Evolutionary conservation across 1,140 invertebrate species (phyloP), one percentile per base, ranked within the genome.

Genomic region (Megathymus violae): DNA sequence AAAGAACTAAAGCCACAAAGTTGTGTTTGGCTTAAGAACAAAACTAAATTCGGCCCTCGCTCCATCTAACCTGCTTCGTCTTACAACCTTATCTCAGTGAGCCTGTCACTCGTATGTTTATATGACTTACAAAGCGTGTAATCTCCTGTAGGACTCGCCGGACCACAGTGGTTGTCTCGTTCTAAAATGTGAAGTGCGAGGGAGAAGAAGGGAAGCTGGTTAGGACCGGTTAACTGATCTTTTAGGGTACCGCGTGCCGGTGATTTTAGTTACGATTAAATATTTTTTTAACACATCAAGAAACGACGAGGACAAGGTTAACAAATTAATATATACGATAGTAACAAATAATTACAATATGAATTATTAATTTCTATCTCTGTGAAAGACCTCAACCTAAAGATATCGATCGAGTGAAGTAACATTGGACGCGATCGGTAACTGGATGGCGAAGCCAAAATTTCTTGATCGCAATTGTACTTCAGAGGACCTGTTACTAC

Each of bases 91-190:
- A 58, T 58, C 52, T 40, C 10, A 44, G 22, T 58, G 34, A 58
- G 52, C 25, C 40, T 31, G 41, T 58, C 52, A 58, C 40, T 58
- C 40, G 52, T 44, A 58, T 25, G 52, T 58, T 58, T 58, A 58
- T 58, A 44, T 58, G 52, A 40, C 52, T 40, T 40, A 17, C 40
- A 56, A 56, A 56, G 52, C 52, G 40, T 56, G 22, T 56, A 56
- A 56, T 56, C 52, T 56, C 52, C 52, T 25, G 40, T 44, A 56
- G 52, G 52, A 43, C 40, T 54, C 7, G 51, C 51, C 14, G 51
- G 51, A 54, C 51, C 51, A 38, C 27, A 15, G 38, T 41, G 44
- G 10, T 16, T n/a, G 19, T 43, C 51, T 11, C 51, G 51, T 38
- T 54, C 51, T 43, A 27, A 10, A 17, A 1, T 6, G 38, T 6